phyloP scores from a whole-genome alignment of 2,113 vertebrate species.

The sheep (Ovis aries) region DNA sequence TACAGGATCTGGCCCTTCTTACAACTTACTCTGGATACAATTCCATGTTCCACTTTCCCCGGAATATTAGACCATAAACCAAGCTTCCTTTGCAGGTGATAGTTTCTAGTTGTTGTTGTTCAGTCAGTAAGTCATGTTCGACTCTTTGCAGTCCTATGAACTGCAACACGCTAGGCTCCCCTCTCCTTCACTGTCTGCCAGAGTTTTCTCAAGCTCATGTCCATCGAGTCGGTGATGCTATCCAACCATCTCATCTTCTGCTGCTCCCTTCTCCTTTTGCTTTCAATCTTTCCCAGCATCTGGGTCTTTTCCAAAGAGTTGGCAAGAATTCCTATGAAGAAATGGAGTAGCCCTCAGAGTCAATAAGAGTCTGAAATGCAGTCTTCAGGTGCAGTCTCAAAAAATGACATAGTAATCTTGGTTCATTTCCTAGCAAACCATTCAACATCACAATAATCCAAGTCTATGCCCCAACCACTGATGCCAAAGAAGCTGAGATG shows the following conservation, averaged over 20 bases:
- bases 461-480: background rate
- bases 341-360: background rate
- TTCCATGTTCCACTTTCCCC: background rate
- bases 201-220: background rate
- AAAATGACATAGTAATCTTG: background rate
- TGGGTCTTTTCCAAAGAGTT: background rate
- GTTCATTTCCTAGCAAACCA: background rate
- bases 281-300: background rate
- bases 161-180: background rate
- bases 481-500: background rate
- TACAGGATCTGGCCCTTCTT: background rate
- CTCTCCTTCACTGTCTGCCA: background rate
- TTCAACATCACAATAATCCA: background rate
- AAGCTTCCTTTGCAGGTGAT: background rate
- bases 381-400: background rate
- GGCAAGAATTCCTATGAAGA: background rate
- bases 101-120: background rate
- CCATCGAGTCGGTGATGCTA: background rate
- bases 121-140: background rate
- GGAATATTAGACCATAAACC: background rate
- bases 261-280: background rate
- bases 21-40: background rate
- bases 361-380: background rate
- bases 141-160: background rate
- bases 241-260: background rate